Evolutionary conservation across 2,797 vertebrate genomes (phyloP), one percentile per base, ranked within the genome.

Genomic region (Microchirus variegatus): DNA sequence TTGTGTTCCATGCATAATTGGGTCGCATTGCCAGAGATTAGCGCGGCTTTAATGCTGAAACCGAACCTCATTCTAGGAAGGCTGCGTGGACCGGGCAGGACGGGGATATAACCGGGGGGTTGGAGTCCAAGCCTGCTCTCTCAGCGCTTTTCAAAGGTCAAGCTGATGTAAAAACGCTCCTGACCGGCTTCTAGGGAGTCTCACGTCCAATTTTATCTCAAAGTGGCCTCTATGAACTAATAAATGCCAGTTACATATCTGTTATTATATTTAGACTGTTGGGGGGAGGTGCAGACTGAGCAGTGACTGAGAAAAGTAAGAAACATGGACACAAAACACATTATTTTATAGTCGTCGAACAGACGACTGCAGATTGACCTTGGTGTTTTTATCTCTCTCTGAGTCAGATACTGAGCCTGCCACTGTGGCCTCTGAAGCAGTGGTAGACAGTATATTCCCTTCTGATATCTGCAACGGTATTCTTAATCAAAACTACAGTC

Each of bases 131-230:
- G 64, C 80, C 69, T 72, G 83, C 82, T 69, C 86, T 67, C 81
- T 92, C 91, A 93, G 91, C 91, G 82, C 79, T 90, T 92, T 79
- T 84, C 50, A 84, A 92, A 92, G 91, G 91, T 94, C 90, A 89
- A 22, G 65, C 77, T 82, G 79, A 90, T 83, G 89, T 88, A 89
- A 88, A 88, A 92, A 91, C 74, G 13, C 82, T 81, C 78, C 69
- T 55, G 75, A 81, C 72, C 58, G 46, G 48, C 67, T 75, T 81
- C 59, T 82, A 74, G 81, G 77, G 81, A 83, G 78, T 55, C 75
- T 47, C 41, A 31, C 18, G 2, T 80, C 81, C 89, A 82, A 78
- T 83, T 90, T 84, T 88, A 86, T 85, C 82, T 67, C 70, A 60
- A 67, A 79, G 71, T 84, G 83, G 58, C 67, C 83, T 85, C 67